Conservation (phyloP, 2,797 vertebrate genomes). For the Ammospiza maritima region DNA sequence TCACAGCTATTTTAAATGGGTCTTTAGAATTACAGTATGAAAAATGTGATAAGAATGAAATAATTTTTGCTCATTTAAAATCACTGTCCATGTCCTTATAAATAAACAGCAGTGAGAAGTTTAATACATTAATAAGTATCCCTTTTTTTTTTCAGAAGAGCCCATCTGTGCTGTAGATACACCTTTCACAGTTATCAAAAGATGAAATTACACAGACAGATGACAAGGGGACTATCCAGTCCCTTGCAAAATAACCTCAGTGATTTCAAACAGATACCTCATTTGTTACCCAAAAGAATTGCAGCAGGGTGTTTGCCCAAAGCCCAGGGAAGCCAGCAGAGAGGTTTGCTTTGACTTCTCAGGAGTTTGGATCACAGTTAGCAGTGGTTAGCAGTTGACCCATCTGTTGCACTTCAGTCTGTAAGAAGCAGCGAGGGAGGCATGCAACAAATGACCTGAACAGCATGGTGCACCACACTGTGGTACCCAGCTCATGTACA, state of each 20-base stretch:
- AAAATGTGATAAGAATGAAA: not conserved
- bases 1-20: not conserved
- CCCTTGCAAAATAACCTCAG: not conserved
- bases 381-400: not conserved
- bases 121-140: not conserved
- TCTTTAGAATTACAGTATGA: not conserved
- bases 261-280: not conserved
- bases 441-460: not conserved
- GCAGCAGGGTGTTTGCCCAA: not conserved
- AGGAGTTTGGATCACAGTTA: not conserved
- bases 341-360: not conserved
- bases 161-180: not conserved
- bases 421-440: not conserved
- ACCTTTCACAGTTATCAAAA: not conserved
- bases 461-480: rapidly evolving
- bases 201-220: not conserved
- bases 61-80: not conserved
- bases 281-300: not conserved
- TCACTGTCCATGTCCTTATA: not conserved
- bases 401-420: not conserved
- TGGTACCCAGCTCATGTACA: not conserved
- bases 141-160: not conserved
- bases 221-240: not conserved
- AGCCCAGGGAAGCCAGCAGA: not conserved
- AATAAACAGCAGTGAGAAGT: not conserved